These are phyloP conservation scores for Clarias batrachus DNA, from an alignment of 2,113 vertebrate genomes.

Conservation along the genomic window DNA sequence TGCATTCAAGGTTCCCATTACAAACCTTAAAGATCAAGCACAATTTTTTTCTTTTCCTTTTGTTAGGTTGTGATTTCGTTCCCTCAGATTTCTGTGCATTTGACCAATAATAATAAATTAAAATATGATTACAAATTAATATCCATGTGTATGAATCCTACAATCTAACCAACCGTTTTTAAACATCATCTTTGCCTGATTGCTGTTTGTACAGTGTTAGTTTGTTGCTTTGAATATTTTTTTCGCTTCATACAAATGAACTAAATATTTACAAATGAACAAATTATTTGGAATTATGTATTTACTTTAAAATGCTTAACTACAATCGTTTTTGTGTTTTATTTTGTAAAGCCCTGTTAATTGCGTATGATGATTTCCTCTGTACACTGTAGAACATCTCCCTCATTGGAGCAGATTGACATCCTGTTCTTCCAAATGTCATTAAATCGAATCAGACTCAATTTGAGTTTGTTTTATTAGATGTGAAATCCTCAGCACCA, in stretches of 20 bases:
- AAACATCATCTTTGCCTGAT: neutral
- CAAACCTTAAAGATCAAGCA: neutral
- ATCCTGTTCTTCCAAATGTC: slow-evolving; percentile 8
- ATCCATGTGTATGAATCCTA: neutral
- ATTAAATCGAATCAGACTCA: slow-evolving; percentile 33
- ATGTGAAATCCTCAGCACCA: slow-evolving; percentile 6
- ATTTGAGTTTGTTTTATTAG: slow-evolving; percentile 20
- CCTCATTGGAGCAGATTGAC: slow-evolving; percentile 6
- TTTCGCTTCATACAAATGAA: neutral
- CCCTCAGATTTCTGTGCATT: neutral
- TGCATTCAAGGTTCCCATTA: neutral
- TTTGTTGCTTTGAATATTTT: neutral
- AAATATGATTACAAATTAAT: neutral
- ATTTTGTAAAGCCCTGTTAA: neutral
- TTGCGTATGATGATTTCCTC: neutral
- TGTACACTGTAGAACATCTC: neutral
- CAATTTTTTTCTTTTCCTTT: neutral
- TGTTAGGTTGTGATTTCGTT: neutral
- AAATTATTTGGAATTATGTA: neutral
- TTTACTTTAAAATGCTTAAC: neutral
- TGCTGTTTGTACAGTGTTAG: neutral
- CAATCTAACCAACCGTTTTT: neutral
- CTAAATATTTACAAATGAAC: neutral
- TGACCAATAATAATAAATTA: neutral
- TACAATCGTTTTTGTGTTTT: neutral